Conservation (phyloP, 2,797 vertebrate species). For the Artibeus jamaicensis region DNA sequence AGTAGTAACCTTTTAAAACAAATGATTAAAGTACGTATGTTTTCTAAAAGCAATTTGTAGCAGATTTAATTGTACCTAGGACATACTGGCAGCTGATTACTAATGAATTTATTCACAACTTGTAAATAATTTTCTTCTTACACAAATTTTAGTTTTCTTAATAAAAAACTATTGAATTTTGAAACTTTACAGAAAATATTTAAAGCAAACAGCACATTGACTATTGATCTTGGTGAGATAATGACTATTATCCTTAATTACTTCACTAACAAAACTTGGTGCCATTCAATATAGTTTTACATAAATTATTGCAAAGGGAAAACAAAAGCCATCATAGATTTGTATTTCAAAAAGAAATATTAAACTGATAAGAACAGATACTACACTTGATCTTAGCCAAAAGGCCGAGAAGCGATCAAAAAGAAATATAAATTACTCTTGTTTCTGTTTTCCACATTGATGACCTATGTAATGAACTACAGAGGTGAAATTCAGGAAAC, state of each 20-base stretch:
- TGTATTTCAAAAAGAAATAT: too few species aligned
- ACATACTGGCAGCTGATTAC: neutral
- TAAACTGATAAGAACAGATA: too few species aligned
- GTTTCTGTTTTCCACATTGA: conserved; percentile 39
- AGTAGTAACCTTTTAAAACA: conserved; percentile 38
- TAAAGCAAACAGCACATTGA: conserved; percentile 25
- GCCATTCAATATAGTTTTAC: neutral
- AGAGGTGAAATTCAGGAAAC: conserved; percentile 41
- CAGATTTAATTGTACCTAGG: neutral
- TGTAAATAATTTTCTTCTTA: neutral
- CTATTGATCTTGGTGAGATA: conserved; percentile 18
- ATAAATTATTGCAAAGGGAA: conserved; percentile 35
- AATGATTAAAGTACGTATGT: conserved; percentile 13
- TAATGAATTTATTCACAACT: neutral
- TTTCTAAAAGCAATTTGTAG: conserved; percentile 32
- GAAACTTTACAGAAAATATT: neutral
- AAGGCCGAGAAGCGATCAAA: too few species aligned
- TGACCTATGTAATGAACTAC: conserved; percentile 35
- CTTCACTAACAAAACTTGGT: neutral
- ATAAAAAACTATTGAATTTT: neutral
- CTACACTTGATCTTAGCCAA: too few species aligned
- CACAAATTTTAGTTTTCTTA: conserved; percentile 3
- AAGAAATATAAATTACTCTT: conserved; percentile 54
- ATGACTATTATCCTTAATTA: conserved; percentile 18
- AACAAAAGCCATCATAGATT: conserved; percentile 14